These are phyloP conservation scores for Gryllus bimaculatus DNA, from an alignment of 1,140 invertebrate species.

Conservation along the genomic window DNA sequence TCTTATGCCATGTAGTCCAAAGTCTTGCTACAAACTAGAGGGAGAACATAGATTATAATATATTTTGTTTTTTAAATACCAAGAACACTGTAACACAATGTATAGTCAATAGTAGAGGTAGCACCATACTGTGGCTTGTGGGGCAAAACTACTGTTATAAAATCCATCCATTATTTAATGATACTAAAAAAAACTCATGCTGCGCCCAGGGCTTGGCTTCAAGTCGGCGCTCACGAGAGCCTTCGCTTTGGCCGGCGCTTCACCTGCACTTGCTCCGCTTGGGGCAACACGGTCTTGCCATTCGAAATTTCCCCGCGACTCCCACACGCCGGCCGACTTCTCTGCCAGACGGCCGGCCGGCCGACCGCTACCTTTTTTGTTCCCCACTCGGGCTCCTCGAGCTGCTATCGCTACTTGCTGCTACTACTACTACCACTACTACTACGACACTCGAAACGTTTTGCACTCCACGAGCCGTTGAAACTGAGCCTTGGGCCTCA, in stretches of 20 bases:
- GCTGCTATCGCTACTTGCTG: not conserved
- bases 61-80: not conserved
- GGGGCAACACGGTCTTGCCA: not conserved
- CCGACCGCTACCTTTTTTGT: not conserved
- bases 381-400: not conserved
- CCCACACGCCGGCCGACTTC: no score
- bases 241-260: not conserved
- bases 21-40: not conserved
- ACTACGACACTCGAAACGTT: not conserved
- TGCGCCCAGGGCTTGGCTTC: not conserved
- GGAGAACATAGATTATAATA: slow-evolving; percentile 1
- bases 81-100: slow-evolving; percentile 4
- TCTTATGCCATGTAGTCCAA: slow-evolving; percentile 1
- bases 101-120: slow-evolving; percentile 8
- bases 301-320: not conserved
- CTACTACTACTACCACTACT: not conserved
- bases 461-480: not conserved
- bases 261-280: not conserved
- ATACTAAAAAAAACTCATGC: not conserved
- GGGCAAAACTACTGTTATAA: slow-evolving; percentile 7
- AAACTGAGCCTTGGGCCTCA: not conserved
- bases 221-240: not conserved
- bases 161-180: slow-evolving; percentile 15
- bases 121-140: slow-evolving; percentile 12
- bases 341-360: no score